Conservation (phyloP, 2,797 vertebrate species). For the Morus bassanus region DNA sequence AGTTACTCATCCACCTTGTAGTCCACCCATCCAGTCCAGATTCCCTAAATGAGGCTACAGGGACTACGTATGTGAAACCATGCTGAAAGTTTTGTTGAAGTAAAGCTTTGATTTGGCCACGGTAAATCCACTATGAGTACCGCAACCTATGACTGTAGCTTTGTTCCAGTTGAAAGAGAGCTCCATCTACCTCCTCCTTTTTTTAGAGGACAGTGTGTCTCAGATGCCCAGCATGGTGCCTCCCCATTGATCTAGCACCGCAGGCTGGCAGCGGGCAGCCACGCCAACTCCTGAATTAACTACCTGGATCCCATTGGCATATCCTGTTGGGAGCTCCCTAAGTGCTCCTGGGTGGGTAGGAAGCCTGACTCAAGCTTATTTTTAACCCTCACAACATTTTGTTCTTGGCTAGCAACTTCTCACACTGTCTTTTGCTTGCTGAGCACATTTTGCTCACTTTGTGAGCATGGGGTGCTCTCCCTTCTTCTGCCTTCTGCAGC, state of each 20-base stretch:
- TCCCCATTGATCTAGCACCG: rapidly evolving
- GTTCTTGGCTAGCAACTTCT: neutral
- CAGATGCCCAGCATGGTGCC: neutral
- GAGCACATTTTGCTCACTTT: neutral
- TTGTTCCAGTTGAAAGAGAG: neutral
- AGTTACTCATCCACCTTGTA: neutral
- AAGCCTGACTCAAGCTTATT: neutral
- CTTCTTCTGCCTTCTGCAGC: neutral
- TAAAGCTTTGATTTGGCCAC: neutral
- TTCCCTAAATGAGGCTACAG: neutral
- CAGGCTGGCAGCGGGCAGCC: neutral
- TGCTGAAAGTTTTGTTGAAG: neutral
- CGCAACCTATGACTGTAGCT: neutral
- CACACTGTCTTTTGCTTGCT: neutral
- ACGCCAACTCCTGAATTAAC: neutral
- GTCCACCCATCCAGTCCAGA: neutral
- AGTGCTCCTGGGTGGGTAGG: neutral
- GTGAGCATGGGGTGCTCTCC: neutral
- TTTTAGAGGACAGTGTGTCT: neutral
- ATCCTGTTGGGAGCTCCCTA: neutral
- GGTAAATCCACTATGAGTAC: neutral
- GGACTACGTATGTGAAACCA: neutral
- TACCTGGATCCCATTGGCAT: neutral
- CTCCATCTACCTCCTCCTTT: neutral
- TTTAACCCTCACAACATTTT: neutral